These are phyloP conservation scores for Columbina picui DNA, from an alignment of 2,113 vertebrate species.

Conservation along the genomic window DNA sequence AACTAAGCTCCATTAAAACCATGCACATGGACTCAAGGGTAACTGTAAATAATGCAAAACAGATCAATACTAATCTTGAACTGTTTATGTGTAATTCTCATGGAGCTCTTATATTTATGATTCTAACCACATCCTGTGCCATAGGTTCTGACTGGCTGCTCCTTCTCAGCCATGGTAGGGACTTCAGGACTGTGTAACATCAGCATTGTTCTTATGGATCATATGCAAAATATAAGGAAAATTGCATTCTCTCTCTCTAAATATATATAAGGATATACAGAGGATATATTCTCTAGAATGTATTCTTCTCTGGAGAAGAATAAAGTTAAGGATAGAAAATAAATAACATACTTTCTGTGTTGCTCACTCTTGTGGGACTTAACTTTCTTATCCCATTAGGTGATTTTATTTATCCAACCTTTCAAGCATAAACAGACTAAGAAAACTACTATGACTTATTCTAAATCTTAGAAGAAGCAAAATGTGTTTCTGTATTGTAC, in stretches of 20 bases:
- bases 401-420: background rate
- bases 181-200: background rate
- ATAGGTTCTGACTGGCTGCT: background rate
- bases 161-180: background rate
- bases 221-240: background rate
- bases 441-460: background rate
- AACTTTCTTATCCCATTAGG: background rate
- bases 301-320: background rate
- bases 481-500: background rate
- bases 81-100: slow-evolving; percentile 40
- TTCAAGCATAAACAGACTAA: background rate
- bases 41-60: slow-evolving; percentile 72
- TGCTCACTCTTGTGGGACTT: background rate
- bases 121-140: background rate
- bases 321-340: background rate
- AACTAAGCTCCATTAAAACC: slow-evolving; percentile 42
- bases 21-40: slow-evolving; percentile 23
- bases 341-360: background rate
- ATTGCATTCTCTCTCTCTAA: background rate
- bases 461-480: background rate
- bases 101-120: background rate
- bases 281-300: background rate
- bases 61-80: slow-evolving; percentile 66
- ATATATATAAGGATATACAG: background rate
- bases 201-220: background rate